A percentile compares a stretch with the other conserved stretches of the same genome.
Conservation (phyloP, 2,797 vertebrate species). For the Anableps anableps region DNA sequence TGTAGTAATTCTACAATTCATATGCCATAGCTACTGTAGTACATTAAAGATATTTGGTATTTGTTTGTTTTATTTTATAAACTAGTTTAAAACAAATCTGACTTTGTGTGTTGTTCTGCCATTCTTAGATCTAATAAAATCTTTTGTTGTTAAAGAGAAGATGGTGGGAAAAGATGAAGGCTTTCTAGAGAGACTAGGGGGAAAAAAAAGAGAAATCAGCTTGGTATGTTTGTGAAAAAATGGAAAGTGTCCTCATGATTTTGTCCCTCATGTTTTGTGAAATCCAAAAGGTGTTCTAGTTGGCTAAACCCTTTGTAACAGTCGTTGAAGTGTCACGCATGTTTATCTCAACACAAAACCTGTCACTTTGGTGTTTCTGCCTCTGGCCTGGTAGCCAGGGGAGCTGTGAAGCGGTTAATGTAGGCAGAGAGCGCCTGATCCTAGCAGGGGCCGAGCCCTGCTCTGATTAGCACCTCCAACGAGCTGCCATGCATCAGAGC, state of each 20-base stretch:
- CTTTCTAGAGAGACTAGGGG: slow-evolving; percentile 8
- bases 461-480: slow-evolving; percentile 95
- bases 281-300: slow-evolving; percentile 74
- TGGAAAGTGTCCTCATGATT: slow-evolving; percentile 54
- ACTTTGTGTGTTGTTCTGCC: no score
- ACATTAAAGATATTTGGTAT: neutral
- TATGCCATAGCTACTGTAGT: neutral
- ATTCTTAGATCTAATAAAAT: neutral
- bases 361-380: slow-evolving; percentile 69
- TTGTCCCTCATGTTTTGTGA: slow-evolving; percentile 59
- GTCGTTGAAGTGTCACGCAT: slow-evolving; percentile 68
- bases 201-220: slow-evolving; percentile 51
- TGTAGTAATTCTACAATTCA: neutral
- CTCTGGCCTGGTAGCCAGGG: slow-evolving; percentile 64
- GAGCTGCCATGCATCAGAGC: slow-evolving; percentile 89
- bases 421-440: slow-evolving; percentile 75
- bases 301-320: slow-evolving; percentile 74
- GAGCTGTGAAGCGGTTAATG: slow-evolving; percentile 74
- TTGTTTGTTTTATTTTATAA: neutral
- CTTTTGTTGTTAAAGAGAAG: neutral
- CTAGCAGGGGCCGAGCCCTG: slow-evolving; percentile 77
- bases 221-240: slow-evolving; percentile 34
- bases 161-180: neutral
- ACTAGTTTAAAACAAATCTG: neutral
- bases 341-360: slow-evolving; percentile 76